Evolutionary conservation across 2,888 invertebrate species (phyloP), one percentile per base, ranked within the genome.

Genomic region (Micoletzkya japonica): DNA sequence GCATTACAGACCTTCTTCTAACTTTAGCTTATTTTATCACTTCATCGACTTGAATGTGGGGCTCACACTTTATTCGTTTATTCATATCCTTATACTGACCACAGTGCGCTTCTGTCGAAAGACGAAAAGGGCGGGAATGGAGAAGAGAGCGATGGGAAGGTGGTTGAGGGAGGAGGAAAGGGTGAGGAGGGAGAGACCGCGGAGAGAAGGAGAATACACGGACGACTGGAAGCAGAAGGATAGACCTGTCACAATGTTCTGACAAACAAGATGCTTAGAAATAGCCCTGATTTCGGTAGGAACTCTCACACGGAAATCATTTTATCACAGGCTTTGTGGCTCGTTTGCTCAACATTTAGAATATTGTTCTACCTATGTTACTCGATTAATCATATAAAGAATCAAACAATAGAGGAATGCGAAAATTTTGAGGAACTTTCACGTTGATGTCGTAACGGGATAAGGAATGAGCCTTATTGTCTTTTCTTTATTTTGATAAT

Each of bases 101-200:
- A 54, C 54, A 36, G 30, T 54, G 10, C 54, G 14, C 54, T 66
- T 66, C 28, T 66, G 64, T 37, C 64, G n/a, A 54, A 44, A 66
- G 36, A 54, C 37, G 37, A 66, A 66, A 2, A 66, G 34, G 6
- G 64, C 10, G 4, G 64, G 64, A 1, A 66, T 36, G 36, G 39
- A 54, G 4, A 66, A 4, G 20, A 54, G 7, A 10, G 64, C 52
- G 2, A 66, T 20, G 24, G 64, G 54, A 37, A 66, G 24, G 20
- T 66, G 64, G 4, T 54, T n/a, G 54, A 66, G n/a, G 14, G 44
- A 28, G 24, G 28, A 10, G 36, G 54, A 20, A 3, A 66, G 54
- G 6, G 37, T 26, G 30, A 54, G 54, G 64, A 20, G 0, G 24
- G 64, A 54, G 30, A 37, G 52, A 28, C 30, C 28, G 28, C 32